Percentiles rank a stretch among this genome's conserved stretches.
Evolutionary conservation across 2,797 vertebrate species (phyloP).

Genomic region (Siniperca scherzeri): DNA sequence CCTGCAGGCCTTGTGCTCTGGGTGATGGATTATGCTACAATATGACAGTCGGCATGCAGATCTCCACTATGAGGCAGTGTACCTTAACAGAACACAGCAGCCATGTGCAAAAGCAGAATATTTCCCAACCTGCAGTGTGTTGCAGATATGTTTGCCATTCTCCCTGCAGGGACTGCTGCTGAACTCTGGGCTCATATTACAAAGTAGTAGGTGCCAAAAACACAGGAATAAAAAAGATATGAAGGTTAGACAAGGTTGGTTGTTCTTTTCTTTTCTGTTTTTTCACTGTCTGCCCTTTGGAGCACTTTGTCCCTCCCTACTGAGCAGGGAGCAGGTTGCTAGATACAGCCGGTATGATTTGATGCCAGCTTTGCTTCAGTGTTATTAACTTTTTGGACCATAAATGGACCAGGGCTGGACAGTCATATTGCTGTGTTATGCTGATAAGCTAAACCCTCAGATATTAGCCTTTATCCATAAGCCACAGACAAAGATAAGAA

Average conservation of each 20-base stretch:
- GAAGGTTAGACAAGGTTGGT: constrained; percentile 72
- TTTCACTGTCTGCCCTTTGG: constrained; percentile 43
- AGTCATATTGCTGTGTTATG: constrained; percentile 35
- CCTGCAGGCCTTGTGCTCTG: constrained; percentile 51
- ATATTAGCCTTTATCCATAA: constrained; percentile 13
- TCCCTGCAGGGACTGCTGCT: constrained; percentile 59
- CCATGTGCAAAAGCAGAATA: constrained; percentile 50
- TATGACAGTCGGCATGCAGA: constrained; percentile 64
- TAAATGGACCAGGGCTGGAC: constrained; percentile 28
- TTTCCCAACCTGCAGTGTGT: constrained; percentile 53
- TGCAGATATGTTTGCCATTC: constrained; percentile 63
- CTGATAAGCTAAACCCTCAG: constrained; percentile 60
- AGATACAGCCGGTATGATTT: constrained; percentile 42
- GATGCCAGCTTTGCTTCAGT: constrained; percentile 39
- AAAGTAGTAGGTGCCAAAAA: constrained; percentile 59
- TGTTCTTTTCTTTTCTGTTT: constrained; percentile 36
- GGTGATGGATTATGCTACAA: constrained; percentile 63
- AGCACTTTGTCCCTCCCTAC: constrained; percentile 27
- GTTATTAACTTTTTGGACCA: constrained; percentile 54
- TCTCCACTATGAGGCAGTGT: constrained; percentile 46
- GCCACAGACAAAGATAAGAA: constrained; percentile 39
- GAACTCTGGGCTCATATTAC: constrained; percentile 54
- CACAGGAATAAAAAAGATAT: constrained; percentile 29
- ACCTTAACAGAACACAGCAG: constrained; percentile 44
- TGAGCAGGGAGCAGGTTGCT: constrained; percentile 35